Evolutionary conservation across 1,140 invertebrate species (phyloP), one percentile per base, ranked within the genome.

Genomic region (Drusus annulatus): DNA sequence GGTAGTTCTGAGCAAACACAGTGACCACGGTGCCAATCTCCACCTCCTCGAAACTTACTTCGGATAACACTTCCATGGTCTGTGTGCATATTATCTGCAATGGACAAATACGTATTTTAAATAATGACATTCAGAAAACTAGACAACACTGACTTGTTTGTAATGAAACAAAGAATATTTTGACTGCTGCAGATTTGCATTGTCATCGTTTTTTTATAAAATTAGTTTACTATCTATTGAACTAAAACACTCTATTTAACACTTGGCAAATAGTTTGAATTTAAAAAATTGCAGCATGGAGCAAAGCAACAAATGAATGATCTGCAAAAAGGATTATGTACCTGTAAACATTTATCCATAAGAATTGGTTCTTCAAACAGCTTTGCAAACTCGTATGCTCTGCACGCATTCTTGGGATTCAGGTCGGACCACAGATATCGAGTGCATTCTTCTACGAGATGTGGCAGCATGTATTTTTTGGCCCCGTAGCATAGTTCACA

Each of bases 391-490:
- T 96, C 95, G 86, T 95, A 96, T 7, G 95, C 94, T 79, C 94
- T 89, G 84, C 95, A 96, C 7, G 94, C 95, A 88, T 96, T 96
- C 80, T 93, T 93, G 0, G 94, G 92, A 80, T 93, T 92, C 1
- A 96, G 87, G 86, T 96, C 94, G 1, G 92, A 93, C 93, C 94
- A 95, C 31, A 96, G 88, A 86, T 93, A 96, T 77, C 93, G 92
- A 0, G 94, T 96, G 85, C 96, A 97, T 84, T 95, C 92, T 78
- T 95, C 93, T 0, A 96, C 94, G 5, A 97, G 89, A 86, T 93
- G 92, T 0, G 95, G 95, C 19, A 97, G 85, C 94, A 96, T 95
- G 84, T 96, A 97, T 84, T 97, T 97, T 84, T 96, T 96, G 15
- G 95, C 95, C 75, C 94, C 95, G 87, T 96, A 96, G 86, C 95